A percentile compares a stretch with the other conserved stretches of the same genome.
Evolutionary conservation across 2,113 vertebrate genomes (phyloP).

Genomic region (Cathartes aura): DNA sequence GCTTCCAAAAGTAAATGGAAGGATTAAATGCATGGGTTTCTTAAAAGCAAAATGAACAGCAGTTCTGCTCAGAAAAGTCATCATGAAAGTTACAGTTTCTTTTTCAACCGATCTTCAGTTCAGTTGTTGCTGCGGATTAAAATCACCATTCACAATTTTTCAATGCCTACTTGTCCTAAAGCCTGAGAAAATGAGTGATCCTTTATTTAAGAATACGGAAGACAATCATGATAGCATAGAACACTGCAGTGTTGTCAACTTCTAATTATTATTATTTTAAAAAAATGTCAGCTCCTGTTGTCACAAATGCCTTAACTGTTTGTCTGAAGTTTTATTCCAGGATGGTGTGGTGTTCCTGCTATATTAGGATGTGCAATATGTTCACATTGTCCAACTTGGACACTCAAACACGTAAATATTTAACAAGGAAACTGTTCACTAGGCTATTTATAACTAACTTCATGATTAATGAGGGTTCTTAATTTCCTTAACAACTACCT

Average conservation of each 20-base stretch:
- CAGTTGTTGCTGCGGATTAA: not conserved
- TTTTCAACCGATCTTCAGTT: not conserved
- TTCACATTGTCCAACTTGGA: not conserved
- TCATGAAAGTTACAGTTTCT: not conserved
- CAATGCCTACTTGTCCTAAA: not conserved
- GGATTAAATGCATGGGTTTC: not conserved
- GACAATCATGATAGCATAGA: not conserved
- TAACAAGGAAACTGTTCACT: not conserved
- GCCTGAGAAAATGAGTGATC: not conserved
- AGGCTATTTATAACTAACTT: not conserved
- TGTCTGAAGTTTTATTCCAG: not conserved
- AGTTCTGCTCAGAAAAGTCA: not conserved
- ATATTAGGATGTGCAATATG: not conserved
- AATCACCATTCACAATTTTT: not conserved
- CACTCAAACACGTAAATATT: not conserved
- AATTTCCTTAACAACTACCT: not conserved
- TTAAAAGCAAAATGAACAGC: not conserved
- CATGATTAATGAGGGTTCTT: not conserved
- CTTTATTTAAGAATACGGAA: not conserved
- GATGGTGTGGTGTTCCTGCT: not conserved
- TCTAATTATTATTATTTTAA: not conserved
- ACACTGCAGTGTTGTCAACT: not conserved
- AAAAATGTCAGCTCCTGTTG: not conserved
- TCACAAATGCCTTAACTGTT: not conserved
- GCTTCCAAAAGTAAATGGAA: not conserved